Base-by-base conservation (phyloP, 2,113 vertebrate genomes). In the Martes martes region DNA sequence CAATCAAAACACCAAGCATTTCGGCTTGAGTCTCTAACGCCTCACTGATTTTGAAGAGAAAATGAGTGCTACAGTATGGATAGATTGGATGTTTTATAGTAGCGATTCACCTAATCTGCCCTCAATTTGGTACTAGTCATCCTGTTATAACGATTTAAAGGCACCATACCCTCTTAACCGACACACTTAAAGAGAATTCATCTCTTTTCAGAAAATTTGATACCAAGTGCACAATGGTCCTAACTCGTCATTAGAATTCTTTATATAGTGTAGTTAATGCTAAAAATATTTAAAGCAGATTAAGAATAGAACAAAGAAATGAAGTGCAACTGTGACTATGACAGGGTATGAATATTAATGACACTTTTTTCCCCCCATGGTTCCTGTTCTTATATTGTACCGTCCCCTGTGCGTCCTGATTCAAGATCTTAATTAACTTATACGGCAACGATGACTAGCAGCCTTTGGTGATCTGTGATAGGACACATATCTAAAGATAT, bases 281-380 rank as follows among this genome's bases (percentile, higher is more conserved):
- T 89, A 96, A 96, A 97, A 98, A 95, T 96, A 97, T 95, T 97
- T 97, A 94, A 97, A 97, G 82, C 57, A 94, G 80, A 95, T 98
- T 97, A 98, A 98, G 85, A 97, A 88, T 95, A 97, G 96, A 97
- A 97, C 95, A 97, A 97, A 98, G 91, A 97, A 89, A 91, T 97
- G 85, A 98, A 96, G 65, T 74, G 33, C 59, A 94, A 96, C 88
- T 95, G n/a, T 82, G 86, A 87, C 91, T 94, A 42, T 96, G 96
- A 97, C 91, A 97, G 71, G 73, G 4, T 95, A 87, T 97, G 96
- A 97, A 98, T 98, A 97, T 96, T 97, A 96, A 97, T 91, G 95
- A 90, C 16, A 24, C 42, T 74, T 95, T 87, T 57, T 89, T 39
- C 4, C 13, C 7, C 21, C 71, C 73, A 61, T 23, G 65, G 57